These are phyloP conservation scores for Abramis brama DNA, from an alignment of 2,113 vertebrate species.

Conservation along the genomic window DNA sequence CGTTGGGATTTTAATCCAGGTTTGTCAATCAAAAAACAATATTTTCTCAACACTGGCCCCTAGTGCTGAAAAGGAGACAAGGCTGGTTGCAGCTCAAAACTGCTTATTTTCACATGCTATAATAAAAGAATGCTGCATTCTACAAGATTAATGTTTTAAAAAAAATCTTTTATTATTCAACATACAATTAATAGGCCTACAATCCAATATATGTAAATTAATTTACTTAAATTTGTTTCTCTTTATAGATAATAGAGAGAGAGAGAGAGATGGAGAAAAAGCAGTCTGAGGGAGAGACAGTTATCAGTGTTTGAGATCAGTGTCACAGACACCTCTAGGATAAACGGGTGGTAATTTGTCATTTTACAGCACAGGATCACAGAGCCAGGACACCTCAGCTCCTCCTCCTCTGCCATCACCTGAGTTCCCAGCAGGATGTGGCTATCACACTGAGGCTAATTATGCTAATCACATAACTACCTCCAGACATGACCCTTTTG, in stretches of 20 bases:
- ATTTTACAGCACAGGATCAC: conserved; percentile 26
- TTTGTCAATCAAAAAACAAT: conserved; percentile 3
- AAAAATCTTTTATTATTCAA: background rate
- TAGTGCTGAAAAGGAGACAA: background rate
- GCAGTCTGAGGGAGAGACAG: background rate
- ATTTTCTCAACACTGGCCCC: conserved; percentile 28
- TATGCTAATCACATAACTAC: conserved; percentile 17
- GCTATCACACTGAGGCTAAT: conserved; percentile 11
- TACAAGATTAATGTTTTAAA: background rate
- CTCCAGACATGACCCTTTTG: conserved; percentile 13
- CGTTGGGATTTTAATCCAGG: background rate
- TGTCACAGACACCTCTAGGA: background rate
- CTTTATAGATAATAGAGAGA: background rate
- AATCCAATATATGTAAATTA: background rate
- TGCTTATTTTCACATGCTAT: background rate
- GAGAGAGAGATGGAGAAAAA: background rate
- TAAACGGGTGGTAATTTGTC: conserved; percentile 7
- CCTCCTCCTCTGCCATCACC: conserved; percentile 13
- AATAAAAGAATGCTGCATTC: background rate
- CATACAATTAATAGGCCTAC: background rate
- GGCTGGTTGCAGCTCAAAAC: background rate
- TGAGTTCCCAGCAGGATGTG: conserved; percentile 26
- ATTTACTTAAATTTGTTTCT: background rate
- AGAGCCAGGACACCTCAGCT: background rate
- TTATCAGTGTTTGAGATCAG: conserved; percentile 32